Base-by-base conservation (phyloP, 2,888 invertebrate species). In the Salpingus planirostris region DNA sequence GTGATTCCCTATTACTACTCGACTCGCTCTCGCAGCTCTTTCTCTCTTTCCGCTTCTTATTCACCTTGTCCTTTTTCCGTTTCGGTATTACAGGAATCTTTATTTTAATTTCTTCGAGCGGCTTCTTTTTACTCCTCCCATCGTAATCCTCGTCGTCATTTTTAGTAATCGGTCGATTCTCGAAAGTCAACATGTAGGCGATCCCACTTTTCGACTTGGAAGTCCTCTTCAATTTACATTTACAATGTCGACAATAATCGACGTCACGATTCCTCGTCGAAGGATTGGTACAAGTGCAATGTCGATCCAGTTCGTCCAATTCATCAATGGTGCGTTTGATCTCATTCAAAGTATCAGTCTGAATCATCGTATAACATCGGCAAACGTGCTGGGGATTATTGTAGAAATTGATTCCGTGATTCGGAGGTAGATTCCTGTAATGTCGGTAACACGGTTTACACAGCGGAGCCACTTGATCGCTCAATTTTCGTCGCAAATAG, bases 131-230 rank as follows among this genome's bases (percentile, higher is more conserved):
- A 8, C 27, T 30, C 21, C 34, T 38, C 12, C 28, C 42, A 23
- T 39, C 43, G 29, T 40, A 48, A 29, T 27, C 24, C n/a, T 13
- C 30, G 38, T 8, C 14, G 22, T 27, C 33, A 30, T 29, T 31
- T 27, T 25, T 11, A 4, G 36, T 37, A 6, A 40, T 33, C 45
- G 46, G 47, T n/a, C n/a, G n/a, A n/a, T n/a, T n/a, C 4, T 56
- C 54, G 33, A 68, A 64, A 7, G 63, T 65, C 21, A 69, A 43
- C 29, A 67, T 64, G 31, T 68, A 69, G 7, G 68, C 68, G 11
- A 68, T 61, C 1, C 65, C 52, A 41, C 65, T 65, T 3, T 60
- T 60, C 15, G 34, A 44, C 15, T 40, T 40, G 11, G 37, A 35
- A n/a, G 50, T 50, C 21, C 46, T 44, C 26, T 41, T 42, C 13